Evolutionary conservation across 2,888 invertebrate genomes (phyloP), one percentile per base, ranked within the genome.

Genomic region (Spilarctia lutea): DNA sequence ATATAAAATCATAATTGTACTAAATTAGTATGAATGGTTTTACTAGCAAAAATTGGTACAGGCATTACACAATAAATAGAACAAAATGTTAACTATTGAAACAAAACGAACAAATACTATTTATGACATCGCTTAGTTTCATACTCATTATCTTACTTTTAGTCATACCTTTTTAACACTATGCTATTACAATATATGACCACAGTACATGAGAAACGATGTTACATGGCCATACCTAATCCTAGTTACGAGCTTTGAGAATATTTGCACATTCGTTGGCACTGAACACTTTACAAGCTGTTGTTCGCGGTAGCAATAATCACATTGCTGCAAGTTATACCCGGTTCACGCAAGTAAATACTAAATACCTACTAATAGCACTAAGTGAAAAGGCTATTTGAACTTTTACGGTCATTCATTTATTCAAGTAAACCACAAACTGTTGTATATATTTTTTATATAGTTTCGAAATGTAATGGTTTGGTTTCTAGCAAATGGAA

Each of bases 191-290:
- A 76, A 75, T 79, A 73, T 79, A 75, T 78, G 79, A 74, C 70
- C 78, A 82, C 77, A 81, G 85, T 83, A 85, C 86, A 86, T 83
- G 87, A 87, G 88, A 87, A 85, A 82, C 84, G 78, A 79, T 78
- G 87, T 90, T 89, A 87, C 89, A 85, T 85, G 83, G 82, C 82
- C 84, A 83, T 88, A 82, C 75, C 86, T 81, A 89, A 90, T 89
- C 78, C 27, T 66, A 74, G 76, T 75, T 77, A 78, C 76, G 75
- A 76, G 71, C 30, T 72, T 83, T 79, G 71, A 77, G 76, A 76
- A 75, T 72, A 67, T 72, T 78, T 65, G 48, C 74, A 77, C 70
- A 83, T 74, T 78, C 73, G 76, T 84, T 85, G 71, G 75, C 76
- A 71, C 74, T 74, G 56, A 71, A 68, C 76, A 73, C 76, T 83